Evolutionary conservation across 2,797 vertebrate genomes (phyloP).

Genomic region (Acrossocheilus wenchowensis): DNA sequence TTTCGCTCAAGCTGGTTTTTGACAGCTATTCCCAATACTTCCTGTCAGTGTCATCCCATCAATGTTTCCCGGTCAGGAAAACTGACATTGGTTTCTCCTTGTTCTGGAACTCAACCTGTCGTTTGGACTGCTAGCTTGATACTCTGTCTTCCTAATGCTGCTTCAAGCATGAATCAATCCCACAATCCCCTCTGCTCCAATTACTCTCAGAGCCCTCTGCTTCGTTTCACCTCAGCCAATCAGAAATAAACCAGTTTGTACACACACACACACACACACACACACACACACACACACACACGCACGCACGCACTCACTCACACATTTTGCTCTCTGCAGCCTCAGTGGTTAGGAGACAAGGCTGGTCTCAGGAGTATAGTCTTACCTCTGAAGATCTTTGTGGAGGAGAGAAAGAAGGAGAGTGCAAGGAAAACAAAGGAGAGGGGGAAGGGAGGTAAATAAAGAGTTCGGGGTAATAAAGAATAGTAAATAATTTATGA

Average conservation of each 20-base stretch:
- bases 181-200: constrained; percentile 44
- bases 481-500: constrained; percentile 25
- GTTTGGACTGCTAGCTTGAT: constrained; percentile 39
- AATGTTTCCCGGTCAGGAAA: constrained; percentile 36
- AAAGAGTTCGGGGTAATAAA: not conserved
- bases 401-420: constrained; percentile 23
- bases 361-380: constrained; percentile 35
- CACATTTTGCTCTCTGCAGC: constrained; percentile 38
- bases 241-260: constrained; percentile 20
- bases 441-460: not conserved
- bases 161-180: constrained; percentile 37
- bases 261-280: not conserved
- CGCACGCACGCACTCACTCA: no score
- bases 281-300: constrained; percentile 1
- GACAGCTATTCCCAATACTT: constrained; percentile 30
- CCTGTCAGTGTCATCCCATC: constrained; percentile 39
- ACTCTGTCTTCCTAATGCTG: constrained; percentile 1
- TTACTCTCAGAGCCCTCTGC: constrained; percentile 44
- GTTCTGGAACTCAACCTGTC: constrained; percentile 33
- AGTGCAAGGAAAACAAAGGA: not conserved
- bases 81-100: constrained; percentile 28
- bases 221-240: constrained; percentile 51
- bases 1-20: constrained; percentile 29
- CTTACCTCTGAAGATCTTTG: constrained; percentile 43
- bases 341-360: constrained; percentile 45